Evolutionary conservation across 2,113 vertebrate genomes (phyloP).

Genomic region (Rhinolophus ferrumequinum): DNA sequence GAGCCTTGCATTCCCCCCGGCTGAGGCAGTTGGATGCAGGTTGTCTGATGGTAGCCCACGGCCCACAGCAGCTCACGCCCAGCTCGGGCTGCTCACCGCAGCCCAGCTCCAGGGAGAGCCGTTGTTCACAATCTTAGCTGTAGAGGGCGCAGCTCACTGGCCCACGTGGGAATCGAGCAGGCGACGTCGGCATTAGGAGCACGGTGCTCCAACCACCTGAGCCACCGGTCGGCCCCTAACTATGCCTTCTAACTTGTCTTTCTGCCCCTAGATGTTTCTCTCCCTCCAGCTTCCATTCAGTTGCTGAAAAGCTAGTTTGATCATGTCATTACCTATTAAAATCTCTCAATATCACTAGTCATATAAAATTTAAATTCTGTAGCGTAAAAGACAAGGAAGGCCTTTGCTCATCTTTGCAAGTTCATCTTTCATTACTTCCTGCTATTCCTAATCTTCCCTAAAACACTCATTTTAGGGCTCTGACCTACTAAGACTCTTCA

Average conservation of each 20-base stretch:
- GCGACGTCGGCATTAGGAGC: too few species aligned
- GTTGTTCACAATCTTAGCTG: too few species aligned
- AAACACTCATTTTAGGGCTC: background rate
- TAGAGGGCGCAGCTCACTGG: too few species aligned
- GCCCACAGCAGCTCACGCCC: too few species aligned
- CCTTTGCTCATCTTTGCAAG: background rate
- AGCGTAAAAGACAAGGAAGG: background rate
- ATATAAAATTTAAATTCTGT: conserved; percentile 2
- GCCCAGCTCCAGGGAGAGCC: too few species aligned
- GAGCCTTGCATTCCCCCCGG: too few species aligned
- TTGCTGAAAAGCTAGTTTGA: background rate
- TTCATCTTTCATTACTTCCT: background rate
- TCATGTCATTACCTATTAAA: background rate
- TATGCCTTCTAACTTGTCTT: background rate
- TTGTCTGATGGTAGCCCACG: too few species aligned
- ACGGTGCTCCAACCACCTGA: too few species aligned
- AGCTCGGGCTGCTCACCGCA: too few species aligned
- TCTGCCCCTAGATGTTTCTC: background rate
- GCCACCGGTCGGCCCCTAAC: too few species aligned
- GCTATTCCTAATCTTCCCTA: background rate
- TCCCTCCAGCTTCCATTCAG: background rate
- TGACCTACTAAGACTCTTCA: background rate
- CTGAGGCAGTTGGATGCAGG: too few species aligned
- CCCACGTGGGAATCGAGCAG: too few species aligned
- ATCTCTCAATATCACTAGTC: background rate